These are phyloP conservation scores for Willowsia nigromaculata DNA, from an alignment of 2,888 invertebrate genomes.

Conservation along the genomic window DNA sequence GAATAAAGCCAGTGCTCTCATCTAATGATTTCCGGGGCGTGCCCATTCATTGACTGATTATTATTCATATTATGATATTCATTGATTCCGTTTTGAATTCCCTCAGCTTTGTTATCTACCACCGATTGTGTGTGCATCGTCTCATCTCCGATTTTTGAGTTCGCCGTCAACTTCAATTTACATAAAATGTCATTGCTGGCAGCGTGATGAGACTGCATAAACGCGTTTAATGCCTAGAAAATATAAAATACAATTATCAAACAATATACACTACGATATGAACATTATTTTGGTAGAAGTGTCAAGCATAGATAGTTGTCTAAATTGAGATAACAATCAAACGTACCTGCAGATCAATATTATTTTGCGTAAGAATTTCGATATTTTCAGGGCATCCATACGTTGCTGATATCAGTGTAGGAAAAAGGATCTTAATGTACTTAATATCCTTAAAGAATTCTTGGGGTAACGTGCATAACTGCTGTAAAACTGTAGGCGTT, in stretches of 20 bases:
- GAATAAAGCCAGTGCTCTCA: slow-evolving; percentile 14
- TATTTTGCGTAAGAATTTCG: slow-evolving; percentile 88
- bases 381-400: slow-evolving; percentile 86
- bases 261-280: not conserved
- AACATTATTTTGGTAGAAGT: not conserved
- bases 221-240: slow-evolving; percentile 84
- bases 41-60: slow-evolving; percentile 45
- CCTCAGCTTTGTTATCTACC: slow-evolving; percentile 36
- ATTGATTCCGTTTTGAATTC: slow-evolving; percentile 26
- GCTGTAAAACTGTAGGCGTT: slow-evolving; percentile 90
- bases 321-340: not conserved
- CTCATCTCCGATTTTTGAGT: slow-evolving; percentile 44
- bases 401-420: slow-evolving; percentile 88
- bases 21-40: slow-evolving; percentile 46
- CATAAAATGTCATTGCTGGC: slow-evolving; percentile 82
- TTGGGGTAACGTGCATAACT: slow-evolving; percentile 90
- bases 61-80: slow-evolving; percentile 25
- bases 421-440: slow-evolving; percentile 87
- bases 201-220: slow-evolving; percentile 82
- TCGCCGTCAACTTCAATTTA: slow-evolving; percentile 56
- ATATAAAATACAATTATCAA: not conserved
- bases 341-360: slow-evolving; percentile 75
- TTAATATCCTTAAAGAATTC: slow-evolving; percentile 90
- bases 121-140: not conserved
- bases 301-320: no score